A percentile compares a stretch with the other conserved stretches of the same genome.
Conservation (phyloP, 1,140 invertebrate species). For the Solen grandis region DNA sequence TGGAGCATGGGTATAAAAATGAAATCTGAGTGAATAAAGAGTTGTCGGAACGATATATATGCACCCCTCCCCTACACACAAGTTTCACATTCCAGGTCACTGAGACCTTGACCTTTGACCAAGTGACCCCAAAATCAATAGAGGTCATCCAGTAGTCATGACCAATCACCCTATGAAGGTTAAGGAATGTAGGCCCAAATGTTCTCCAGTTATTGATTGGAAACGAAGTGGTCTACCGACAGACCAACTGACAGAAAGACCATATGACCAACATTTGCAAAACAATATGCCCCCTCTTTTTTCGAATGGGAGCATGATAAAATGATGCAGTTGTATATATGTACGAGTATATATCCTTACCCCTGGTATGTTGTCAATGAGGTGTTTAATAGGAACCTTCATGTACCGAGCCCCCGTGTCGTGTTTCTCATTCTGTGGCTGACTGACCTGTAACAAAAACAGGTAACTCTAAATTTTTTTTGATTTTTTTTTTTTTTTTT, state of each 20-base stretch:
- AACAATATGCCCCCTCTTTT: too few species aligned
- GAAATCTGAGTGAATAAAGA: too few species aligned
- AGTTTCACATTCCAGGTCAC: background rate
- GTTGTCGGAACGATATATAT: too few species aligned
- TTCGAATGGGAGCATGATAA: too few species aligned
- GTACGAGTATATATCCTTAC: constrained; percentile 39
- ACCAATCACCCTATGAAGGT: background rate
- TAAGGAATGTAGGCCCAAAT: background rate
- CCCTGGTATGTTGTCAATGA: constrained; percentile 79
- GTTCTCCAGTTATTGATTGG: background rate
- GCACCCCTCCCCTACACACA: background rate
- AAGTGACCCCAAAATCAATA: background rate
- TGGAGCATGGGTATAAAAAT: too few species aligned
- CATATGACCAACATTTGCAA: too few species aligned
- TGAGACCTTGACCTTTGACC: background rate
- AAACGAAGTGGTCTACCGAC: too few species aligned
- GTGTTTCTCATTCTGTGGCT: constrained; percentile 89
- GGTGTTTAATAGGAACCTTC: constrained; percentile 88
- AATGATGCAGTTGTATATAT: too few species aligned
- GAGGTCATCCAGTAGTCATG: background rate
- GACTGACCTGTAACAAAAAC: constrained; percentile 86
- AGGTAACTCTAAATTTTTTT: too few species aligned
- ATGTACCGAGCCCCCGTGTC: constrained; percentile 95
- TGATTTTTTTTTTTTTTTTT: too few species aligned
- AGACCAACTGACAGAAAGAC: background rate